Conservation (phyloP, 1,140 invertebrate species). For the Teleopsis dalmanni region DNA sequence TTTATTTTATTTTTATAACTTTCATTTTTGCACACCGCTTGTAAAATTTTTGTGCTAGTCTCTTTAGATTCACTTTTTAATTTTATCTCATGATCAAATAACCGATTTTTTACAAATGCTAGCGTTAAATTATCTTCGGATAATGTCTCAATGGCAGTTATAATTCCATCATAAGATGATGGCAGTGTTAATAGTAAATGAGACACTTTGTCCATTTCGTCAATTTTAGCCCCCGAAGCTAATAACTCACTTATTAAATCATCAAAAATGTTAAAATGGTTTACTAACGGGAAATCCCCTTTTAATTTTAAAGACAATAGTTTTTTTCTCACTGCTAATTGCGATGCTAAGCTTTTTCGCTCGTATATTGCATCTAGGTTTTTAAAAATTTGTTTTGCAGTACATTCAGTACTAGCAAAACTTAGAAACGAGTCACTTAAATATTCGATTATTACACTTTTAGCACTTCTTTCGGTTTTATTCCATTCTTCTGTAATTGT, state of each 20-base stretch:
- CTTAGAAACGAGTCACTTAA: constrained; percentile 34
- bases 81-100: constrained; percentile 43
- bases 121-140: constrained; percentile 34
- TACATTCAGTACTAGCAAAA: constrained; percentile 27
- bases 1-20: background rate
- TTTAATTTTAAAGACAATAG: constrained; percentile 38
- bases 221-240: constrained; percentile 38
- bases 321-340: constrained; percentile 37
- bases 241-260: constrained; percentile 36
- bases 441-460: constrained; percentile 35
- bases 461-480: constrained; percentile 28
- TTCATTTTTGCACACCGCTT: constrained; percentile 10
- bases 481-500: constrained; percentile 23
- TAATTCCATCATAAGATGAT: constrained; percentile 30
- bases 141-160: constrained; percentile 44
- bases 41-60: constrained; percentile 25
- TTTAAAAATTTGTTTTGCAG: constrained; percentile 32
- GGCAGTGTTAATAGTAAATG: constrained; percentile 39
- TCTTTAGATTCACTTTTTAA: constrained; percentile 5
- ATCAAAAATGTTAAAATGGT: constrained; percentile 41
- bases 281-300: constrained; percentile 27
- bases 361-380: constrained; percentile 41
- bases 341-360: constrained; percentile 39
- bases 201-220: too few species aligned
- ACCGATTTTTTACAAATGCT: constrained; percentile 38